A percentile compares a stretch with the other conserved stretches of the same genome.
Conservation (phyloP, 2,888 invertebrate genomes). For the Sinodicranocentrus sp. region DNA sequence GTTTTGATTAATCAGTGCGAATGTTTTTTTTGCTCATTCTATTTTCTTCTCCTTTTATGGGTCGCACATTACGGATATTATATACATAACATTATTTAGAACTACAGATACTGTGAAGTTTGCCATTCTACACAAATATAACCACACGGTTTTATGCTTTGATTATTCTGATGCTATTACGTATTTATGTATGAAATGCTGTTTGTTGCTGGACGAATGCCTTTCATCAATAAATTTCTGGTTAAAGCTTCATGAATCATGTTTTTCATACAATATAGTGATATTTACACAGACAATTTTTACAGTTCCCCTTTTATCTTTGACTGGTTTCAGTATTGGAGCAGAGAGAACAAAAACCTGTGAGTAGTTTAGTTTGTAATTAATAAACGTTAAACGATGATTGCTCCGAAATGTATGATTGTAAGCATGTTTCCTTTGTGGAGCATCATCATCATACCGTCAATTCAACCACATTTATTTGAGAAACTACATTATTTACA, state of each 20-base stretch:
- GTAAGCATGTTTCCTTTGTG: background rate
- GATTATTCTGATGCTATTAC: conserved; percentile 34
- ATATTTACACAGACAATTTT: conserved; percentile 24
- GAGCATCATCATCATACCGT: background rate
- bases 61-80: conserved; percentile 39
- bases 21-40: conserved; percentile 19
- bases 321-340: background rate
- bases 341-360: conserved; percentile 3
- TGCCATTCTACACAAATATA: conserved; percentile 40
- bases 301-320: background rate
- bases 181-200: conserved; percentile 28
- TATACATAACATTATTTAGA: conserved; percentile 42
- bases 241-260: conserved; percentile 54
- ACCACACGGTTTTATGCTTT: conserved; percentile 4
- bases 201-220: conserved; percentile 66
- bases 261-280: conserved; percentile 7
- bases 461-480: no score
- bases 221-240: conserved; percentile 48
- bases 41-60: conserved; percentile 38
- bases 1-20: conserved; percentile 26
- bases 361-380: no score
- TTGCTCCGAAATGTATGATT: background rate
- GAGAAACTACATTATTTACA: no score
- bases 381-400: no score
- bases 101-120: conserved; percentile 40